Conservation (phyloP, 2,888 invertebrate genomes). For the Stegophylla sp. region DNA sequence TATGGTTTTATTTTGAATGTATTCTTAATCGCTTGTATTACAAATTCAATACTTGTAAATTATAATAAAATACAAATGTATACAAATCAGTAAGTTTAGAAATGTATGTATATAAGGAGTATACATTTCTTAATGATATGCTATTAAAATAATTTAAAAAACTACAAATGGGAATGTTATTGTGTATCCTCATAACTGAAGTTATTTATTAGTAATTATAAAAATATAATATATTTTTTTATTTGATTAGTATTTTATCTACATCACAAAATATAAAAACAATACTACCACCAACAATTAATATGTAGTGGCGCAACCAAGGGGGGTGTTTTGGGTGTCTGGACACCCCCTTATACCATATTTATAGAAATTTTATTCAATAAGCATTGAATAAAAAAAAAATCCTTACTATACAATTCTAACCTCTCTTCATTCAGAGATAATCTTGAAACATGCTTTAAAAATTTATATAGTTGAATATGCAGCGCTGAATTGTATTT, state of each 20-base stretch:
- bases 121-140: background rate
- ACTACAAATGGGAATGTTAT: background rate
- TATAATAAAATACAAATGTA: background rate
- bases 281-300: background rate
- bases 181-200: slow-evolving; percentile 5
- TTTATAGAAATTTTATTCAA: no score
- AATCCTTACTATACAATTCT: no score
- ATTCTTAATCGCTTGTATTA: background rate
- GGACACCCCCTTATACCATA: no score
- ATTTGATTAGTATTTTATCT: background rate
- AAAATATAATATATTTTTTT: no score
- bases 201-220: slow-evolving; percentile 16
- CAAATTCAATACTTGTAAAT: background rate
- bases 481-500: no score
- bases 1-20: background rate
- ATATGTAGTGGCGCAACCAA: no score
- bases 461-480: no score
- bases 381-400: no score
- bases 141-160: slow-evolving; percentile 6
- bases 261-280: background rate
- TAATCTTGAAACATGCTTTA: no score
- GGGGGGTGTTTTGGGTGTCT: no score
- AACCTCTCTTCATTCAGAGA: no score
- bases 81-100: background rate
- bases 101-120: slow-evolving; percentile 6